Conservation (phyloP, 2,797 vertebrate genomes). For the Eulemur rubriventer region DNA sequence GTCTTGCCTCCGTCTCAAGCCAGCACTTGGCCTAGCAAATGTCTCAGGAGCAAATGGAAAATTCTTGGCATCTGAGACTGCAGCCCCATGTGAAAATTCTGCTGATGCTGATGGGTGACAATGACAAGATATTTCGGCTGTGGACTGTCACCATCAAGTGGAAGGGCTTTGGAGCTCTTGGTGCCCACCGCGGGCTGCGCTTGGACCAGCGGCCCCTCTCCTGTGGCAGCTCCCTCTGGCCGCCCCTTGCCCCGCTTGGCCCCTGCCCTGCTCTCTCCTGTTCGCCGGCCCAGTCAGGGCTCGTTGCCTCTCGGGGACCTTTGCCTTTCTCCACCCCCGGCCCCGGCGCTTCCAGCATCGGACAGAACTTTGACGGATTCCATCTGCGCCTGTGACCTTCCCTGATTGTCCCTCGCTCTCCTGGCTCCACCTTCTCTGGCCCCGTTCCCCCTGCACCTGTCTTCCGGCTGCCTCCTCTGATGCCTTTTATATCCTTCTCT, state of each 20-base stretch:
- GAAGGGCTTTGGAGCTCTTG: neutral
- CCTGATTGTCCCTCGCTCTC: accelerated
- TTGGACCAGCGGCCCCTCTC: neutral
- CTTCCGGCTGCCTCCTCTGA: neutral
- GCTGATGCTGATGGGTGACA: constrained; percentile 46
- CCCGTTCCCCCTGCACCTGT: neutral
- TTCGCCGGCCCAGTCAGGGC: neutral
- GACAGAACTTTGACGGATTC: neutral
- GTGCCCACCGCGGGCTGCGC: neutral
- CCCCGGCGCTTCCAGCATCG: accelerated
- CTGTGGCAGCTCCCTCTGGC: neutral
- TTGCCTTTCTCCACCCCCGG: too few species aligned
- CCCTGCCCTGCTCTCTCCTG: neutral
- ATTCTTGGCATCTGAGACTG: constrained; percentile 56
- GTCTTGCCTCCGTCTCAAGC: neutral
- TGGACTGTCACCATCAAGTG: neutral
- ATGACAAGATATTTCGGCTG: constrained; percentile 47
- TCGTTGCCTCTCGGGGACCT: accelerated
- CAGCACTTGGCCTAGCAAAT: constrained; percentile 29
- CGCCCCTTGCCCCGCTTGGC: accelerated
- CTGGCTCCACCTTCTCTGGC: accelerated
- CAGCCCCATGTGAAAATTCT: constrained; percentile 51
- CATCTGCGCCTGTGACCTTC: neutral
- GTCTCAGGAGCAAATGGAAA: constrained; percentile 27
- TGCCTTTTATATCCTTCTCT: neutral